Evolutionary conservation across 2,888 invertebrate species (phyloP).

Genomic region (Tetheella fluctuosa): DNA sequence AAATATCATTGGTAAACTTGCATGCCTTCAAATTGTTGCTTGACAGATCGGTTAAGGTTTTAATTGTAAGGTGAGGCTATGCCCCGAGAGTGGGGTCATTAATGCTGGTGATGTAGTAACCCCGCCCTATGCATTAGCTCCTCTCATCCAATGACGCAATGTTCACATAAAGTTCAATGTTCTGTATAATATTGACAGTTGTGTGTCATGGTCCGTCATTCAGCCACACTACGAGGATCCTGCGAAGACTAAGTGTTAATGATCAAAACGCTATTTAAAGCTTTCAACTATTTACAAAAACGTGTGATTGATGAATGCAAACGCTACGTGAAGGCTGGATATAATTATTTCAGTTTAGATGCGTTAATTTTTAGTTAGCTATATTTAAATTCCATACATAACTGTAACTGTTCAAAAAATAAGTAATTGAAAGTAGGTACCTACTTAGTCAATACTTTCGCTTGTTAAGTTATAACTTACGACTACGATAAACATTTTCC

Average conservation of each 20-base stretch:
- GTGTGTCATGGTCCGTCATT: conserved; percentile 18
- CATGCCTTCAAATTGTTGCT: too few relatives aligned
- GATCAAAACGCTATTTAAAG: conserved; percentile 4
- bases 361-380: too few relatives aligned
- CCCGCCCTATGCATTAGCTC: conserved; percentile 3
- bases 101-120: neutral
- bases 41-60: too few relatives aligned
- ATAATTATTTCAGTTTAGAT: neutral
- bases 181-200: conserved; percentile 18
- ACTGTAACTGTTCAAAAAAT: too few relatives aligned
- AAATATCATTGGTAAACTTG: too few relatives aligned
- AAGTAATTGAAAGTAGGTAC: too few relatives aligned
- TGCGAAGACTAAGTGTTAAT: neutral
- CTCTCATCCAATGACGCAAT: conserved; percentile 5
- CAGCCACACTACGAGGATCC: conserved; percentile 10
- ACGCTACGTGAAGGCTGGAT: neutral
- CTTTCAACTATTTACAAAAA: conserved; percentile 8
- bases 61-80: neutral
- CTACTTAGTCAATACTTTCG: too few relatives aligned
- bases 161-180: conserved; percentile 20
- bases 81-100: neutral
- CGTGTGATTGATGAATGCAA: neutral
- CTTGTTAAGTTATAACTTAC: too few relatives aligned
- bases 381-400: too few relatives aligned
- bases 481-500: neutral